Conservation (phyloP, 2,797 vertebrate species). For the Ptychobarbus kaznakovi region DNA sequence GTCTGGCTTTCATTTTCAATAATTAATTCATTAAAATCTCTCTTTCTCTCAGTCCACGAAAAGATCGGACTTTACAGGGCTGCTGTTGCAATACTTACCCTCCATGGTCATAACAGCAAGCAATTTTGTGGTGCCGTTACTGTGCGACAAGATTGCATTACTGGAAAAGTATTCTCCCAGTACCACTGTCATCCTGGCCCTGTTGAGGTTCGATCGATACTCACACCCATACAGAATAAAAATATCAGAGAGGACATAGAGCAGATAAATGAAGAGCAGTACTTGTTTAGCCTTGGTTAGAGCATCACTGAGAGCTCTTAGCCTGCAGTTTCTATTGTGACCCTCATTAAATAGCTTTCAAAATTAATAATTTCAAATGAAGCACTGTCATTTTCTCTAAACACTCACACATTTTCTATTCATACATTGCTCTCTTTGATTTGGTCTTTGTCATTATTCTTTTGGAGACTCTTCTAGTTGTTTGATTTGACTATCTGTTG, state of each 20-base stretch:
- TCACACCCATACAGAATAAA: not conserved
- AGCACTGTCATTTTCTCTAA: not conserved
- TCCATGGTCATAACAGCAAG: slow-evolving; percentile 85
- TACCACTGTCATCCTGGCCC: slow-evolving; percentile 79
- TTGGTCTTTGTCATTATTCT: not conserved
- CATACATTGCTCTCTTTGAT: not conserved
- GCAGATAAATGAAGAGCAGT: slow-evolving; percentile 11
- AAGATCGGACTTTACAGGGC: slow-evolving; percentile 67
- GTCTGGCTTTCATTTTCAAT: not conserved
- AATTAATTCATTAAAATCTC: not conserved
- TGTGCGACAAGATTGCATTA: slow-evolving; percentile 80
- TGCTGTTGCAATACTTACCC: slow-evolving; percentile 83
- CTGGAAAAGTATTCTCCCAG: slow-evolving; percentile 81
- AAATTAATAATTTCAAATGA: not conserved
- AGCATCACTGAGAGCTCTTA: slow-evolving; percentile 17
- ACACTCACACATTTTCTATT: not conserved
- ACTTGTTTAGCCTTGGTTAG: slow-evolving; percentile 21
- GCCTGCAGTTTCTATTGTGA: not conserved
- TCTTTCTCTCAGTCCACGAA: slow-evolving; percentile 52
- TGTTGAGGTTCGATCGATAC: slow-evolving; percentile 79
- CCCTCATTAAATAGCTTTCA: slow-evolving; percentile 22
- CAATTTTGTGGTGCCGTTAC: slow-evolving; percentile 83
- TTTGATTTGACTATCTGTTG: not conserved
- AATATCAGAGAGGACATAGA: slow-evolving; percentile 17
- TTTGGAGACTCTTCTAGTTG: not conserved